These are phyloP conservation scores for Ischnura elegans DNA, from an alignment of 2,888 invertebrate species.

Conservation along the genomic window DNA sequence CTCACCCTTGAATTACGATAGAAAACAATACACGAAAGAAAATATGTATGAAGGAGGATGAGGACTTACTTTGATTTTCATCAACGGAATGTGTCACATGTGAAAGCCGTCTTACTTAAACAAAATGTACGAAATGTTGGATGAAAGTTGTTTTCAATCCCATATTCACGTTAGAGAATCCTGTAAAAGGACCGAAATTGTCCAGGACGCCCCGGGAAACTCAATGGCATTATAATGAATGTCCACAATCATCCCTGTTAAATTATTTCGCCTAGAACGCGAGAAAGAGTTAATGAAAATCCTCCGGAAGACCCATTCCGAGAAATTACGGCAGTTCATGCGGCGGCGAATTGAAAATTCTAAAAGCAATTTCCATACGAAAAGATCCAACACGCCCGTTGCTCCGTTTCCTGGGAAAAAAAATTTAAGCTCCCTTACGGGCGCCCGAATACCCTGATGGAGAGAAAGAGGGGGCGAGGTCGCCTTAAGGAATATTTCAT, in stretches of 20 bases:
- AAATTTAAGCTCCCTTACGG: background rate
- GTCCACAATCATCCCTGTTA: slow-evolving; percentile 4
- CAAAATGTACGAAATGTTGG: too few species aligned
- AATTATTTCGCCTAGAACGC: background rate
- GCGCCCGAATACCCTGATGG: background rate
- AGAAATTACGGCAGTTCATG: slow-evolving; percentile 12
- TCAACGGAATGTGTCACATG: too few species aligned
- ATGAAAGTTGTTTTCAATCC: too few species aligned
- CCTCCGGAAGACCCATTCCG: background rate
- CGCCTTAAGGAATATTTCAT: background rate
- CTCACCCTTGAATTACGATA: too few species aligned
- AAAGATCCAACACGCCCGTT: background rate
- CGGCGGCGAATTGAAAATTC: slow-evolving; percentile 26
- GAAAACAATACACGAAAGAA: too few species aligned
- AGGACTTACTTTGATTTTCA: too few species aligned
- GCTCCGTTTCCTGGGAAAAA: background rate
- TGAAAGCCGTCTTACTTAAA: too few species aligned
- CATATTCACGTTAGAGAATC: background rate
- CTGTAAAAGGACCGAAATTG: background rate
- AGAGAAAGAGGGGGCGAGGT: background rate
- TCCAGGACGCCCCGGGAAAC: background rate
- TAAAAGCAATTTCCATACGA: background rate
- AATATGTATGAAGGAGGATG: too few species aligned
- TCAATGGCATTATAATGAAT: background rate
- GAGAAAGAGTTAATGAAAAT: slow-evolving; percentile 38